Evolutionary conservation across 2,113 vertebrate species (phyloP).

Genomic region (Panthera tigris): DNA sequence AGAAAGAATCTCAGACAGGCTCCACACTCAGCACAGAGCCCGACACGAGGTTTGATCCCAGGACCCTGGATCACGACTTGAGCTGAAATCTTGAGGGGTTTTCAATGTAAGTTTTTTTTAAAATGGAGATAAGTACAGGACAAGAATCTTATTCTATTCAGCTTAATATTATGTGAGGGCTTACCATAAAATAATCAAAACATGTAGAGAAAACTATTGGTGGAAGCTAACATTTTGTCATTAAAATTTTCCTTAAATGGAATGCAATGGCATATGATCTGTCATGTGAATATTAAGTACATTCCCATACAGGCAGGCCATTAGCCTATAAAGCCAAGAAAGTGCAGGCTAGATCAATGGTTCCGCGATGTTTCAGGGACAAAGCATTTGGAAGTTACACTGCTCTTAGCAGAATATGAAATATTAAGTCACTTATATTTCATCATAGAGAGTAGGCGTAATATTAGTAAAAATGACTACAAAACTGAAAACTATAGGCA

Average conservation of each 20-base stretch:
- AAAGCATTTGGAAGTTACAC: neutral
- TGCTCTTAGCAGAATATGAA: neutral
- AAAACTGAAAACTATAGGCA: constrained; percentile 13
- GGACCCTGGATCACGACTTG: too few species aligned
- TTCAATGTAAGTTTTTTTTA: neutral
- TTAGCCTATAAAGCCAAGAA: neutral
- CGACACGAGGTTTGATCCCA: too few species aligned
- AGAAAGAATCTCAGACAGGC: too few species aligned
- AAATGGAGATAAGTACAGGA: constrained; percentile 33
- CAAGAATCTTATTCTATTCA: constrained; percentile 26
- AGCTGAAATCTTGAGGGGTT: neutral
- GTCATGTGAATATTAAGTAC: neutral
- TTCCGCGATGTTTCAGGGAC: neutral
- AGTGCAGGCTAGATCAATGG: neutral
- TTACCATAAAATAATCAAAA: constrained; percentile 50
- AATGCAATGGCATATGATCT: neutral
- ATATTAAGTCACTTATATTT: neutral
- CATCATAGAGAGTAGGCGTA: neutral
- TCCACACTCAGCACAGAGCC: too few species aligned
- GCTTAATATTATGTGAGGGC: neutral
- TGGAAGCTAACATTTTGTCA: constrained; percentile 23
- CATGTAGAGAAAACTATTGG: neutral
- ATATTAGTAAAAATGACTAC: constrained; percentile 10
- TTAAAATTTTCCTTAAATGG: constrained; percentile 4
- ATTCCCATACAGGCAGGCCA: neutral